A percentile compares a stretch with the other conserved stretches of the same genome.
Conservation (phyloP, 2,888 invertebrate species). For the Megamerina dolium region DNA sequence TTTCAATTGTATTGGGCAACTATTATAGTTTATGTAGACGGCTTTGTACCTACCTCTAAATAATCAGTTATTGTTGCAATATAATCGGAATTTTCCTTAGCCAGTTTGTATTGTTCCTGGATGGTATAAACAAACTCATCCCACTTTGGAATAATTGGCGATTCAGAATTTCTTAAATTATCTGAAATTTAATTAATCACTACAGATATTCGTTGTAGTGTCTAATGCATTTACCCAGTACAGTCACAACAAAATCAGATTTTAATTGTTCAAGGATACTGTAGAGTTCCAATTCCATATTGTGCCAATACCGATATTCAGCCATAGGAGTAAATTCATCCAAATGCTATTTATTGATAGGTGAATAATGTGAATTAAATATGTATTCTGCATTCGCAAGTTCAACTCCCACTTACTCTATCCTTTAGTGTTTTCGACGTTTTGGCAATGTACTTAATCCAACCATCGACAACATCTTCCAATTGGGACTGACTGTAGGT, state of each 20-base stretch:
- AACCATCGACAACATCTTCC: slow-evolving; percentile 52
- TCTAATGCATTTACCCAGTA: slow-evolving; percentile 31
- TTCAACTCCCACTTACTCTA: no score
- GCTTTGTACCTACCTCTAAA: slow-evolving; percentile 48
- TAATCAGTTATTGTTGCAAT: slow-evolving; percentile 46
- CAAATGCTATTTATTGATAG: slow-evolving; percentile 49
- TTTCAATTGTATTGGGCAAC: no score
- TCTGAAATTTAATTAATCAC: no score
- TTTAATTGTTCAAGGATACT: slow-evolving; percentile 76
- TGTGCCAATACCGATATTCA: slow-evolving; percentile 82
- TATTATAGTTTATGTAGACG: no score
- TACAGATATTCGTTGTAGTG: no score
- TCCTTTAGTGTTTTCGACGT: no score
- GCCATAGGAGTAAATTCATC: slow-evolving; percentile 73
- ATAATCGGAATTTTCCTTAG: slow-evolving; percentile 48
- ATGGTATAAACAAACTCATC: slow-evolving; percentile 25
- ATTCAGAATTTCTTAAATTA: slow-evolving; percentile 27
- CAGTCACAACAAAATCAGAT: slow-evolving; percentile 52
- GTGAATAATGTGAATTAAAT: background rate
- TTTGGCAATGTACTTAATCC: no score
- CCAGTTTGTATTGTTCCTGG: slow-evolving; percentile 34
- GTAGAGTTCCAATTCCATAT: slow-evolving; percentile 70
- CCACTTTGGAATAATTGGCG: slow-evolving; percentile 33
- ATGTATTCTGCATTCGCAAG: no score
- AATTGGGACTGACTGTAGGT: slow-evolving; percentile 50